phyloP scores from a whole-genome alignment of 37 sponge, comb jelly and placozoan genomes.

The Corticium candelabrum region DNA sequence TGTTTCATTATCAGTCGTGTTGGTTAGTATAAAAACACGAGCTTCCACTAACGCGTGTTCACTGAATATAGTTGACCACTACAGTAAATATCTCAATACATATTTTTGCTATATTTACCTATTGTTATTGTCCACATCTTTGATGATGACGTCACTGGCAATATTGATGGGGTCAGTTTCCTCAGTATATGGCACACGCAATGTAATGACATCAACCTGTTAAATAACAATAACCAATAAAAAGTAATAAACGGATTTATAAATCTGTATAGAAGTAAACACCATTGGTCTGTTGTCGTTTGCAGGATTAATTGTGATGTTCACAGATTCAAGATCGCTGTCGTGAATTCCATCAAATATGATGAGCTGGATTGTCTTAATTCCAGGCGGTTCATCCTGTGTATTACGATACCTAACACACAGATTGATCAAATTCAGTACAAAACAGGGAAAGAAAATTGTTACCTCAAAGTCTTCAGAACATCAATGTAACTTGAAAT shows the following conservation, averaged over 20 bases:
- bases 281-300: neutral
- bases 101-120: neutral
- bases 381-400: neutral
- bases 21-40: neutral
- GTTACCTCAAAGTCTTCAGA: neutral
- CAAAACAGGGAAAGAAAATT: neutral
- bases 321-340: neutral
- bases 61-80: neutral
- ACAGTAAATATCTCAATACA: neutral
- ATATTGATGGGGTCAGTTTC: neutral
- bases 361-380: neutral
- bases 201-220: neutral
- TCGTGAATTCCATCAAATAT: neutral
- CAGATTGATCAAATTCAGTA: neutral
- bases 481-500: neutral
- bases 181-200: neutral
- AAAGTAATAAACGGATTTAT: neutral
- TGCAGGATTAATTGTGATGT: neutral
- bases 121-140: neutral
- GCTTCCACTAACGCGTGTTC: neutral
- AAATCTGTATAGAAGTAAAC: neutral
- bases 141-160: neutral
- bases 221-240: no score
- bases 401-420: neutral
- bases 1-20: neutral